Percentiles rank a stretch among this genome's conserved stretches.
Evolutionary conservation across 1,140 invertebrate genomes (phyloP).

Genomic region (Mesaphorura yosii): DNA sequence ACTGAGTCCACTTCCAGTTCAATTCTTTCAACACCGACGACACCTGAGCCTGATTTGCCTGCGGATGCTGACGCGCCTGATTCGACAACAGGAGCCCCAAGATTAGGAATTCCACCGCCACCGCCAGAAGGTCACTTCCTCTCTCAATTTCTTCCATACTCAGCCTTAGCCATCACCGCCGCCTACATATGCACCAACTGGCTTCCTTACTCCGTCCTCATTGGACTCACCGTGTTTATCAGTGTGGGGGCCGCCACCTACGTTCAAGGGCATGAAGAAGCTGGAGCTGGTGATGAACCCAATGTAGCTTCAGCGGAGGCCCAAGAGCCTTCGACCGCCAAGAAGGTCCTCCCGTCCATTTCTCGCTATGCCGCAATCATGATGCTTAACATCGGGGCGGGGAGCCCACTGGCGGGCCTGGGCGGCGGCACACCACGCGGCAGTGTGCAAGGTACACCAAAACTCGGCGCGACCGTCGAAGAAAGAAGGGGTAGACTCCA

Average conservation of each 20-base stretch:
- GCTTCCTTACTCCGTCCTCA: conserved; percentile 15
- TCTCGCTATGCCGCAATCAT: conserved; percentile 19
- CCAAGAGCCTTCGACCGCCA: not conserved
- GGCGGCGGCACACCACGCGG: not conserved
- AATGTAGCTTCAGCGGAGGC: too few species aligned
- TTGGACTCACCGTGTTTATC: conserved; percentile 8
- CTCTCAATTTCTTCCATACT: conserved; percentile 12
- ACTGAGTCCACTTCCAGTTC: too few species aligned
- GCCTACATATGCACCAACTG: conserved; percentile 6
- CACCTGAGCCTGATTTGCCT: too few species aligned
- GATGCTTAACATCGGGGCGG: conserved; percentile 20
- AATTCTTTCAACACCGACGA: too few species aligned
- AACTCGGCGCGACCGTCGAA: too few species aligned
- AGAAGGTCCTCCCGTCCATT: conserved; percentile 12
- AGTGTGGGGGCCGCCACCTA: conserved; percentile 9
- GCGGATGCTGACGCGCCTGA: too few species aligned
- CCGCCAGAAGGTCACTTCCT: too few species aligned
- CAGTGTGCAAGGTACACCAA: not conserved
- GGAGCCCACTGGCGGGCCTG: not conserved
- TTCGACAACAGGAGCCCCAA: too few species aligned
- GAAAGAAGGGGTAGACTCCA: too few species aligned
- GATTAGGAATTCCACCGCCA: too few species aligned
- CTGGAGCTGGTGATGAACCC: too few species aligned
- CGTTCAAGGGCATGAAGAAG: not conserved
- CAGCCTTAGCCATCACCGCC: conserved; percentile 9